phyloP scores from a whole-genome alignment of 2,888 invertebrate species.

The Polyommatus iphigenia region DNA sequence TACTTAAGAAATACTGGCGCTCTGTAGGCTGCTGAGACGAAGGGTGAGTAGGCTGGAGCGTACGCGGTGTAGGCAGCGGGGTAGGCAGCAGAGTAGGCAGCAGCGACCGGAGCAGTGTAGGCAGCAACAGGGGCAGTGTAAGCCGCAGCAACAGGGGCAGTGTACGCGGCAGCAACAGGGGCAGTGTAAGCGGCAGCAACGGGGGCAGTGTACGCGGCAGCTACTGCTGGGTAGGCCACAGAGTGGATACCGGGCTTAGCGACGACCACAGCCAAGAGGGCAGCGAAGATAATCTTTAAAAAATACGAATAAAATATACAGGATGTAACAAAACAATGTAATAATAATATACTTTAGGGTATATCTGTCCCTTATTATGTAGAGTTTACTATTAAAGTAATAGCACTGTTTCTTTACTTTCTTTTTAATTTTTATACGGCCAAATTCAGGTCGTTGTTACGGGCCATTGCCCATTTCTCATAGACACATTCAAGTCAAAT shows the following conservation, averaged over 20 bases:
- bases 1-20: slow-evolving; percentile 39
- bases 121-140: slow-evolving; percentile 50
- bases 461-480: no score
- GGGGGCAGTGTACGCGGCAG: slow-evolving; percentile 65
- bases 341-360: no score
- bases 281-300: slow-evolving; percentile 60
- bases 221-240: slow-evolving; percentile 50
- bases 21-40: slow-evolving; percentile 39
- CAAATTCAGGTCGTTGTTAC: no score
- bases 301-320: background rate
- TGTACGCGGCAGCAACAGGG: slow-evolving; percentile 48
- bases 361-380: no score
- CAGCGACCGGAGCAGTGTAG: slow-evolving; percentile 49
- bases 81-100: slow-evolving; percentile 56
- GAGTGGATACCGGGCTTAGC: slow-evolving; percentile 71
- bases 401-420: no score
- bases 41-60: slow-evolving; percentile 34
- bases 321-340: no score
- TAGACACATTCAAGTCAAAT: no score
- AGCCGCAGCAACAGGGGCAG: slow-evolving; percentile 44
- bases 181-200: slow-evolving; percentile 47
- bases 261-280: slow-evolving; percentile 60
- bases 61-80: slow-evolving; percentile 52
- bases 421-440: no score
- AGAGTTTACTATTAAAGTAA: no score